Conservation (phyloP, 2,888 invertebrate species). For the Nemotelus nigrinus region DNA sequence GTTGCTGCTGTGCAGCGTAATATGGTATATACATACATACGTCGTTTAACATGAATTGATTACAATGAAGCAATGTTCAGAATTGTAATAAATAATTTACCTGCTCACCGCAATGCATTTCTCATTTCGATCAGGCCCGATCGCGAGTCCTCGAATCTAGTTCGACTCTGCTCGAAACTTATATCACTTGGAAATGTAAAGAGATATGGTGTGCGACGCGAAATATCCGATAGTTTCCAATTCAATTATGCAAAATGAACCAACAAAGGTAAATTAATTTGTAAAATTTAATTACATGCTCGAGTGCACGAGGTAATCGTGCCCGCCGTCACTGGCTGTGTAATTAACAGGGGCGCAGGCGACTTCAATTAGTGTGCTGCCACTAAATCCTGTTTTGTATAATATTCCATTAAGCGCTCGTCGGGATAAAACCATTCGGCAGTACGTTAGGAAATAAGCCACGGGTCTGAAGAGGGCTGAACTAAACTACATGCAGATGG, state of each 20-base stretch:
- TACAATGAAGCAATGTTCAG: neutral
- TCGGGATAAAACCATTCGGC: slow-evolving; percentile 8
- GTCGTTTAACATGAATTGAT: slow-evolving; percentile 15
- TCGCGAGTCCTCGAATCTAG: neutral
- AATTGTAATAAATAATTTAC: neutral
- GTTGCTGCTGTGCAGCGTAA: too few species aligned
- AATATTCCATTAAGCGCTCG: slow-evolving; percentile 32
- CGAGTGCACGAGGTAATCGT: slow-evolving; percentile 44
- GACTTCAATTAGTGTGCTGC: neutral
- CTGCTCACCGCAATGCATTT: neutral
- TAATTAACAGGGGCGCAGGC: slow-evolving; percentile 45
- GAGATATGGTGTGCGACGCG: too few species aligned
- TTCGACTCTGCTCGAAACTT: too few species aligned
- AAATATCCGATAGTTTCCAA: slow-evolving; percentile 13
- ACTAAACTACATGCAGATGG: too few species aligned
- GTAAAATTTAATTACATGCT: slow-evolving; percentile 49
- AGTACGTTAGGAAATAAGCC: neutral
- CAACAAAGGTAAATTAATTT: slow-evolving; percentile 49
- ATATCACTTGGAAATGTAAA: too few species aligned
- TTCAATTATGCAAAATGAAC: slow-evolving; percentile 49
- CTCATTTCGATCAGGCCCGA: neutral
- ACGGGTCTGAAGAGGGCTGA: too few species aligned
- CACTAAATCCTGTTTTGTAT: slow-evolving; percentile 6
- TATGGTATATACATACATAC: too few species aligned
- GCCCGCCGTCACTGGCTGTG: slow-evolving; percentile 44